Evolutionary conservation across 2,888 invertebrate species (phyloP), one percentile per base, ranked within the genome.

Genomic region (Oligia strigilis): DNA sequence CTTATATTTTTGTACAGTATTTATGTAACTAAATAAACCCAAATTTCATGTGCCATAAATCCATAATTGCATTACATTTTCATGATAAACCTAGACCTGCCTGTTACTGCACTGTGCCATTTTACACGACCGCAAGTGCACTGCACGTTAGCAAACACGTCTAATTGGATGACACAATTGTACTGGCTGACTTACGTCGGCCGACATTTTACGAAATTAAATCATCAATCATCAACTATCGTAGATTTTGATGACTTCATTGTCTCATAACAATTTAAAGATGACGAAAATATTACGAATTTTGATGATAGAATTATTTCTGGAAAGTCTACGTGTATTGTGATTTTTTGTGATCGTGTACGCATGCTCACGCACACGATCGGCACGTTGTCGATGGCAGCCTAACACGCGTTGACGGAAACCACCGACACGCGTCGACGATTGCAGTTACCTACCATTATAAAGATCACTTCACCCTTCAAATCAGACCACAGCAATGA

Each of bases 131-230:
- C 78, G 62, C 78, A 23, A 81, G 64, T 84, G 75, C 62, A 81
- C 72, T 19, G 64, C 58, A 52, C 64, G 77, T 62, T n/a, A 77
- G 36, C 71, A 70, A 76, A 85, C 58, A 29, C 62, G 4, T 67
- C 14, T 82, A 85, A 82, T 82, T 82, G 78, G 75, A 82, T 85
- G 84, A 85, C 82, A 85, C 85, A 78, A 78, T 82, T 64, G 46
- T 58, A 72, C 46, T 29, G 82, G 74, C 75, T 65, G 60, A 85
- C 74, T 81, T 69, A 75, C 58, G 70, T 52, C 66, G 74, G n/a
- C 62, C 46, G 40, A 29, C 58, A 69, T 75, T 72, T 67, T 76
- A 49, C 43, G 6, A 78, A 70, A 83, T 78, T 80, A 75, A 73
- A 80, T 78, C 64, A 66, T 78, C 55, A 40, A 73, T 82, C 78